phyloP scores from a whole-genome alignment of 2,888 invertebrate genomes.

The Meghimatium bilineatum region DNA sequence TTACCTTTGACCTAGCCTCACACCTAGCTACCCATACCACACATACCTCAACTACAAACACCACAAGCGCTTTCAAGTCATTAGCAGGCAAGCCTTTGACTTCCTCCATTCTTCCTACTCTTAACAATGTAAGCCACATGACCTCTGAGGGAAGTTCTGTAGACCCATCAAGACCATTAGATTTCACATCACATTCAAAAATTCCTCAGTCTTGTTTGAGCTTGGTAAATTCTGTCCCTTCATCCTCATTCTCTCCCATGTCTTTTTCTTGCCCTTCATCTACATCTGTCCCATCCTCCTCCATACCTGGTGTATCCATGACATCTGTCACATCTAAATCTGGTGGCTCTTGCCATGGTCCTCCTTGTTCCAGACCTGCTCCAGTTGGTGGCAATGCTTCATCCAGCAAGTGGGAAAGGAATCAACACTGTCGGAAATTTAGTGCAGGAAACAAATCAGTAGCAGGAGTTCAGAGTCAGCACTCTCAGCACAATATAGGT shows the following conservation, averaged over 20 bases:
- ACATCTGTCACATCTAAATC: conserved; percentile 30
- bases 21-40: conserved; percentile 53
- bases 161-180: conserved; percentile 43
- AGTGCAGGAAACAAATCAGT: conserved; percentile 42
- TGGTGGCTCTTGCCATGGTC: conserved; percentile 49
- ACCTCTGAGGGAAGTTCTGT: conserved; percentile 48
- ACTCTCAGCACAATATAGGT: conserved; percentile 27
- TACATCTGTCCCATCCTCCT: conserved; percentile 31
- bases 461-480: conserved; percentile 27
- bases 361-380: conserved; percentile 67
- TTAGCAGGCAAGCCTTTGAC: conserved; percentile 54
- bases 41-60: conserved; percentile 50
- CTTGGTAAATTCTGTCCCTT: background rate
- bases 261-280: conserved; percentile 46
- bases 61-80: conserved; percentile 66
- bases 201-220: conserved; percentile 49
- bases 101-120: conserved; percentile 53
- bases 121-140: conserved; percentile 27
- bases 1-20: conserved; percentile 60
- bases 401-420: conserved; percentile 57
- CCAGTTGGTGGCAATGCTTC: conserved; percentile 67
- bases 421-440: conserved; percentile 65
- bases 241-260: conserved; percentile 26
- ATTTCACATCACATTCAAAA: conserved; percentile 41
- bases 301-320: conserved; percentile 38